Base-by-base conservation (phyloP, 2,888 invertebrate species). In the Sipha maydis region DNA sequence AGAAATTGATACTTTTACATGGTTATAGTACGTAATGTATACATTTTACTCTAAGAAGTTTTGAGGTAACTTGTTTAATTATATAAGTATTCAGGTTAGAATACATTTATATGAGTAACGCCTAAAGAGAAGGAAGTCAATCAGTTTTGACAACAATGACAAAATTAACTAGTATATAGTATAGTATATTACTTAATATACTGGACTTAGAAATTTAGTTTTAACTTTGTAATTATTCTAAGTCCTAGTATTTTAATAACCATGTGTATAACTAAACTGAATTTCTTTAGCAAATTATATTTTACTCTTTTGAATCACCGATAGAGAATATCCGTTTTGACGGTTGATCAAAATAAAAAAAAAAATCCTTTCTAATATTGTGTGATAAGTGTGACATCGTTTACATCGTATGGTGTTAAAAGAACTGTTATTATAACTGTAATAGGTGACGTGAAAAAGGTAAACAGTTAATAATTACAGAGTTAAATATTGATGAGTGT, bases 101-200 rank as follows among this genome's bases (percentile, higher is more conserved):
- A 69, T 69, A 28, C 61, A 61, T 69, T 69, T 69, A 69, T 69
- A 69, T 25, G 28, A 69, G n/a, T n/a, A 25, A 69, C 69, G 69
- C 17, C 9, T n/a, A n/a, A 17, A 25, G n/a, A 69, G 7, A 69
- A 69, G 69, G 14, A n/a, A 28, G 69, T 69, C n/a, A 25, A 69
- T 69, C 69, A 69, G n/a, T 69, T 69, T 28, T 69, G 69, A 69
- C 69, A 69, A 69, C 69, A 69, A 69, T 69, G 69, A 69, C 69
- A 69, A 69, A n/a, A 69, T 69, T 28, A 69, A 69, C n/a, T 69
- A 69, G n/a, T 69, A n/a, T n/a, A n/a, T n/a, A n/a, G n/a, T n/a
- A n/a, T n/a, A n/a, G n/a, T n/a, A n/a, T n/a, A 11, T 48, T 48
- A 48, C 48, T 48, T 48, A 48, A 7, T 61, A 25, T 21, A n/a